Evolutionary conservation across 1,140 invertebrate species (phyloP).

Genomic region (Brachionus rubens): DNA sequence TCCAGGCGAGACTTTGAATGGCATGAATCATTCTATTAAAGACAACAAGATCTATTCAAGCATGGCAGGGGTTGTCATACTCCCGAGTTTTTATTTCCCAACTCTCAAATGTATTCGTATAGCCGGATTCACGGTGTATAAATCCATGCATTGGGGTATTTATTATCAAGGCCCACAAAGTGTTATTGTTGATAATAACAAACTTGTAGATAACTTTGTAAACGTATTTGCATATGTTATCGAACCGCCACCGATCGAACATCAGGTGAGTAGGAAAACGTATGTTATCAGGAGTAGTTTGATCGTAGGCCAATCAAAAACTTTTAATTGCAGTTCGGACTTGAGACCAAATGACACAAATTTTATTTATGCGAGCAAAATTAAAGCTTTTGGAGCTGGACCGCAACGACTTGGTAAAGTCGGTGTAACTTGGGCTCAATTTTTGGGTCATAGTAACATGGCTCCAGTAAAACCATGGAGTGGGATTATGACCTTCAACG

Average conservation of each 20-base stretch:
- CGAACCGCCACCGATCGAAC: neutral
- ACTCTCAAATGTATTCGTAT: conserved; percentile 33
- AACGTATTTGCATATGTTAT: conserved; percentile 7
- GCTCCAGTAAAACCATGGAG: conserved; percentile 51
- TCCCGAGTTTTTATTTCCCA: conserved; percentile 38
- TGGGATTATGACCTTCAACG: neutral
- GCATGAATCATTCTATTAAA: conserved; percentile 37
- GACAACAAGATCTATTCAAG: conserved; percentile 49
- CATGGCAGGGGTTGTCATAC: neutral
- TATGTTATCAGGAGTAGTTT: neutral
- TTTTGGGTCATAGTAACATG: conserved; percentile 50
- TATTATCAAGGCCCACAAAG: conserved; percentile 16
- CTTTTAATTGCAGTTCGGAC: conserved; percentile 1
- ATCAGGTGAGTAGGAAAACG: neutral
- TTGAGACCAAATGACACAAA: neutral
- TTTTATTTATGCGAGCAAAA: neutral
- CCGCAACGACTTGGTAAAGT: conserved; percentile 46
- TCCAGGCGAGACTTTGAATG: neutral
- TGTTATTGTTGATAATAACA: conserved; percentile 5
- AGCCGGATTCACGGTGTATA: neutral
- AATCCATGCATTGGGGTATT: conserved; percentile 34
- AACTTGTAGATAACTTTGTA: conserved; percentile 13
- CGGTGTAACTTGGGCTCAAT: conserved; percentile 49
- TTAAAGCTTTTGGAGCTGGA: neutral
- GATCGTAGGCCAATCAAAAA: conserved; percentile 5